Evolutionary conservation across 2,797 vertebrate genomes (phyloP).

Genomic region (Propithecus perrieri): DNA sequence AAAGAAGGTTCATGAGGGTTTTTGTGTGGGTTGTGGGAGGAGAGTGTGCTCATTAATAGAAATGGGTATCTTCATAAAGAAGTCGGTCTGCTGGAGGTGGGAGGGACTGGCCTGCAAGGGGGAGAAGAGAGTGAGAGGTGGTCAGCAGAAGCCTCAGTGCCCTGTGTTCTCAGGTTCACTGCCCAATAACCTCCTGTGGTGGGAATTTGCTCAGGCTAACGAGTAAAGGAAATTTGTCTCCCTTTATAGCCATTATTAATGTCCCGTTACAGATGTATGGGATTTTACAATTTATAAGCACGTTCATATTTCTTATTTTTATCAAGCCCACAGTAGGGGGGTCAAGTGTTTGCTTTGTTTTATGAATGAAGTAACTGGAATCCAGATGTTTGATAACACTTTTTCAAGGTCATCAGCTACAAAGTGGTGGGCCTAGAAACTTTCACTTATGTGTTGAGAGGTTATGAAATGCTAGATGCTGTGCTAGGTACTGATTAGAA

Average conservation of each 20-base stretch:
- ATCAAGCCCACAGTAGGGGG: not conserved
- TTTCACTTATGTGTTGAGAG: not conserved
- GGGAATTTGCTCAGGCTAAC: not conserved
- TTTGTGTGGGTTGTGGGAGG: not conserved
- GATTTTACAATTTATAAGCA: conserved; percentile 36
- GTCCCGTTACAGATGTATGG: not conserved
- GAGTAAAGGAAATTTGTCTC: conserved; percentile 2
- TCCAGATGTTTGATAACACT: not conserved
- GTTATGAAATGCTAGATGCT: not conserved
- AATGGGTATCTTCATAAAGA: not conserved
- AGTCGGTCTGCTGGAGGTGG: not conserved
- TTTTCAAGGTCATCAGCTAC: not conserved
- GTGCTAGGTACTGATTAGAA: not conserved
- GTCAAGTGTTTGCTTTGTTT: conserved; percentile 9
- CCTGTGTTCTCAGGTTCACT: not conserved
- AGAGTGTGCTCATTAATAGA: not conserved
- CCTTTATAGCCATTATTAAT: not conserved
- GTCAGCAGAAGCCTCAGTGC: not conserved
- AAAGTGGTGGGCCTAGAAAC: not conserved
- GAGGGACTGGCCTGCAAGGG: not conserved
- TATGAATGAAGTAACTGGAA: conserved; percentile 32
- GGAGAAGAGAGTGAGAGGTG: not conserved
- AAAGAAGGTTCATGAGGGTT: not conserved
- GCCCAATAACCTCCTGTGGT: not conserved
- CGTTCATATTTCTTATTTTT: conserved; percentile 50